These are phyloP conservation scores for Tenebrio molitor DNA, from an alignment of 1,140 invertebrate species.

Conservation along the genomic window DNA sequence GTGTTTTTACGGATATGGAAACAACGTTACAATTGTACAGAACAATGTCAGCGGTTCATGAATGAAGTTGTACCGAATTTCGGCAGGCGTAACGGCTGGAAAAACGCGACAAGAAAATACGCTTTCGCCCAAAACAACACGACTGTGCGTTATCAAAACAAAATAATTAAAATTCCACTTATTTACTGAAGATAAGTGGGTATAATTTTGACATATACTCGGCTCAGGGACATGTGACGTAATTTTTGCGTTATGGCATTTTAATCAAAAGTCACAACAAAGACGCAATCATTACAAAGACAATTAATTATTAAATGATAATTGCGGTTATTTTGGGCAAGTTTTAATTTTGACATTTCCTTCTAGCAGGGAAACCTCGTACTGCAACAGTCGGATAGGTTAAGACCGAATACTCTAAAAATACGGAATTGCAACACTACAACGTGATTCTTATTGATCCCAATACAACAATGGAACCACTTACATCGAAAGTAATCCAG, in stretches of 20 bases:
- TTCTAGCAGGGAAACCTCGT: no score
- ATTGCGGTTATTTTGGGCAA: no score
- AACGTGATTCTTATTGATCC: not conserved
- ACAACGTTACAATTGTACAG: no score
- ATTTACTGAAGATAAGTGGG: not conserved
- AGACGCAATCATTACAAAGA: no score
- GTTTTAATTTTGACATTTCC: no score
- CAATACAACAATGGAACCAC: not conserved
- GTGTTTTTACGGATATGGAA: no score
- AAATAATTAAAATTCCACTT: not conserved
- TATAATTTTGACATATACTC: not conserved
- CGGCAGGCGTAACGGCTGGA: not conserved
- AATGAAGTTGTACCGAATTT: not conserved
- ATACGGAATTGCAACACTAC: not conserved
- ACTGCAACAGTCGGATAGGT: no score
- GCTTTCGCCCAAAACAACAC: not conserved
- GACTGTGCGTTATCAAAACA: not conserved
- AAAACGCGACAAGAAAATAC: no score
- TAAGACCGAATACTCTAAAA: not conserved
- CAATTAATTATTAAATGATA: no score
- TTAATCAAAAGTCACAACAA: constrained; percentile 7
- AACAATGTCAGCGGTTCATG: no score
- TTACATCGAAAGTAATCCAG: not conserved
- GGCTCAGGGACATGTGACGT: constrained; percentile 19
- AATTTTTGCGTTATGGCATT: not conserved